These are phyloP conservation scores for Pyxicephalus adspersus DNA, from an alignment of 2,113 vertebrate genomes.

Conservation along the genomic window DNA sequence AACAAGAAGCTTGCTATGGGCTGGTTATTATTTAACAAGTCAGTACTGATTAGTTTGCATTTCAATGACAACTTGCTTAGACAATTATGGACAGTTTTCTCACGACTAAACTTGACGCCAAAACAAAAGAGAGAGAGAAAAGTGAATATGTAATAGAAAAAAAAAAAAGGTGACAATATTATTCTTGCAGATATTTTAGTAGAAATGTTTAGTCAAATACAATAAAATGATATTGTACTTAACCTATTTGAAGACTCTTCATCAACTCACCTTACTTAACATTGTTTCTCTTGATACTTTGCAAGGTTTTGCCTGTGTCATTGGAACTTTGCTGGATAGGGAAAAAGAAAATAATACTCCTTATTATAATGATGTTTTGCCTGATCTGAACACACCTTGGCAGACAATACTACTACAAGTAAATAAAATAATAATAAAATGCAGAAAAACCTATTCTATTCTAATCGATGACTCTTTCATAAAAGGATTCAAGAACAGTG, in stretches of 20 bases:
- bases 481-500: background rate
- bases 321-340: background rate
- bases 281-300: background rate
- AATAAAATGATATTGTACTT: slow-evolving; percentile 1
- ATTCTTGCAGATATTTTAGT: background rate
- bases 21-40: slow-evolving; percentile 56
- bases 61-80: slow-evolving; percentile 44
- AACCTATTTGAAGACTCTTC: slow-evolving; percentile 9
- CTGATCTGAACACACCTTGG: slow-evolving; percentile 21
- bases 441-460: slow-evolving; percentile 16
- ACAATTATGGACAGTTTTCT: slow-evolving; percentile 50
- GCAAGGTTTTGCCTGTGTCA: background rate
- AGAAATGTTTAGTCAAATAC: background rate
- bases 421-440: slow-evolving; percentile 12
- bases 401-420: slow-evolving; percentile 6
- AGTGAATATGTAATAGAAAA: background rate
- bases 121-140: background rate
- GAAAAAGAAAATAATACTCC: background rate
- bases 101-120: slow-evolving; percentile 41
- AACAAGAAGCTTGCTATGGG: slow-evolving; percentile 48
- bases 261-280: slow-evolving; percentile 1
- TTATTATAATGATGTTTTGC: background rate
- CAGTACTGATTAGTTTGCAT: slow-evolving; percentile 54
- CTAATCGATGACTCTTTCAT: background rate
- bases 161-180: background rate